phyloP scores from a whole-genome alignment of 2,113 vertebrate genomes.

The Myanophis thanlyinensis region DNA sequence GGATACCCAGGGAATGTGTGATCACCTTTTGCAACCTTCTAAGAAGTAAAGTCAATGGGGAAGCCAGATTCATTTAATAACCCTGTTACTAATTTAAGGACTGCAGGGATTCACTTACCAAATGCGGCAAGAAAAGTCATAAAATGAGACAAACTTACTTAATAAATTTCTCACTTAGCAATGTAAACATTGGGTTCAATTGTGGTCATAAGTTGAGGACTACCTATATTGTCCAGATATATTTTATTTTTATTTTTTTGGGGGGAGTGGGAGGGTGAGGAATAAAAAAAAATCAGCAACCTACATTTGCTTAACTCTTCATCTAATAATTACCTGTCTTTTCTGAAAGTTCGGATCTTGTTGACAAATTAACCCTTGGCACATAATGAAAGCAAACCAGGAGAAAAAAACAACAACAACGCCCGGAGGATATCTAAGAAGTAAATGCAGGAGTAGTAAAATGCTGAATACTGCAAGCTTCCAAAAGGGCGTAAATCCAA shows the following conservation, averaged over 20 bases:
- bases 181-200: not conserved
- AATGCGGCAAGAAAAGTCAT: not conserved
- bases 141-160: not conserved
- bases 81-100: not conserved
- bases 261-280: rapidly evolving
- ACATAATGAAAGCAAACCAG: not conserved
- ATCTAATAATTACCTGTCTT: not conserved
- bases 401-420: not conserved
- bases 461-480: constrained; percentile 8
- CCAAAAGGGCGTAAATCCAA: constrained; percentile 15
- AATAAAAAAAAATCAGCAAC: not conserved
- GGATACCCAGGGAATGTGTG: too few relatives aligned
- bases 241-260: not conserved
- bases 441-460: not conserved
- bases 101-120: not conserved
- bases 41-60: not conserved
- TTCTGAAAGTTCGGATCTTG: not conserved
- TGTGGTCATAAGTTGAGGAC: not conserved
- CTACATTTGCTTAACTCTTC: not conserved
- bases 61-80: not conserved
- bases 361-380: not conserved
- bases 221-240: not conserved
- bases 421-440: not conserved
- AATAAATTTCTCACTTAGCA: not conserved
- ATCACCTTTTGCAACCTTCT: not conserved